These are phyloP conservation scores for Thereva unica DNA, from an alignment of 2,888 invertebrate genomes.

Conservation along the genomic window DNA sequence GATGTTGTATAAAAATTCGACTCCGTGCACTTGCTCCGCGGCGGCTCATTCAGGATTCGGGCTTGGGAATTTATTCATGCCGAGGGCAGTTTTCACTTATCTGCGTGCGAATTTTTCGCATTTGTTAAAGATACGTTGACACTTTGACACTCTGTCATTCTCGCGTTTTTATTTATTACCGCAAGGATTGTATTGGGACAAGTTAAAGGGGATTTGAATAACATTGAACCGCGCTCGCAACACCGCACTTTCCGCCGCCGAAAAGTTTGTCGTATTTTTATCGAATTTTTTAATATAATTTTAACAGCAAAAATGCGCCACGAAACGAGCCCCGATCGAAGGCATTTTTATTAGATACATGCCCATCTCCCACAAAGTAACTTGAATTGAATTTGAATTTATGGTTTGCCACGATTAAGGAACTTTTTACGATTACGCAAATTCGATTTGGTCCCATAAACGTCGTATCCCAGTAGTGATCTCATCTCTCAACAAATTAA, in stretches of 20 bases:
- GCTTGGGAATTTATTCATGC: constrained; percentile 20
- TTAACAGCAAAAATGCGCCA: too few species aligned
- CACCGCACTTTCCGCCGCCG: neutral
- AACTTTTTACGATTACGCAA: too few species aligned
- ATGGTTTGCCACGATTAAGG: too few species aligned
- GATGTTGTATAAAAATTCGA: constrained; percentile 27
- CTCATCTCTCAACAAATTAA: too few species aligned
- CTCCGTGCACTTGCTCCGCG: neutral
- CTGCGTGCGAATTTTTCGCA: constrained; percentile 32
- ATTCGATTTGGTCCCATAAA: too few species aligned
- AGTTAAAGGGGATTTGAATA: constrained; percentile 28
- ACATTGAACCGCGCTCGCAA: neutral
- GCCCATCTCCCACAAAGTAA: too few species aligned
- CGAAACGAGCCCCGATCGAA: too few species aligned
- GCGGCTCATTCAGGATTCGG: neutral
- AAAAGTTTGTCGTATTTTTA: neutral
- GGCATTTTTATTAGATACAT: too few species aligned
- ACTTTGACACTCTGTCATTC: constrained; percentile 20
- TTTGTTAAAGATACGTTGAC: constrained; percentile 24
- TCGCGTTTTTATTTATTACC: constrained; percentile 22
- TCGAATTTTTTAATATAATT: too few species aligned
- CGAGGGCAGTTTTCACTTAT: constrained; percentile 9
- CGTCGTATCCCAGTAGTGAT: too few species aligned
- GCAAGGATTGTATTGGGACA: constrained; percentile 19
- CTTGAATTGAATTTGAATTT: too few species aligned